phyloP scores from a whole-genome alignment of 2,113 vertebrate genomes.

The Malurus melanocephalus region DNA sequence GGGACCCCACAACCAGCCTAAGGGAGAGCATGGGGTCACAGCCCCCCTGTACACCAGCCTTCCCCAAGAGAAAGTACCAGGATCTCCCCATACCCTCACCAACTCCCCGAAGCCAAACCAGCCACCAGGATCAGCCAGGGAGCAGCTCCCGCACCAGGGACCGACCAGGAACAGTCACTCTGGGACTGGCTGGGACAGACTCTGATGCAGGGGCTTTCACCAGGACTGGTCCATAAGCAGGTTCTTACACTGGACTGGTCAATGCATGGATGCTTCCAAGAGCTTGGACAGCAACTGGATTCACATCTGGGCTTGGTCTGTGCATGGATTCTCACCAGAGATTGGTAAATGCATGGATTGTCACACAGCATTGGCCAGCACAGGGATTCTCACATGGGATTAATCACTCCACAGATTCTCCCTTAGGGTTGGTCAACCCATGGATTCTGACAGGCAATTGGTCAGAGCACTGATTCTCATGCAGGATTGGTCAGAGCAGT shows the following conservation, averaged over 20 bases:
- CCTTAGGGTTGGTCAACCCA: neutral
- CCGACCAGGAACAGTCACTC: rapidly evolving
- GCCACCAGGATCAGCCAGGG: neutral
- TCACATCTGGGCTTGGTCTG: neutral
- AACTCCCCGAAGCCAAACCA: neutral
- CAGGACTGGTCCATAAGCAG: neutral
- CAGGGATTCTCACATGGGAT: neutral
- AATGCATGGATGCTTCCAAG: neutral
- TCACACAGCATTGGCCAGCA: neutral
- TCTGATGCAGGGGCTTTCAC: neutral
- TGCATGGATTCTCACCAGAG: neutral
- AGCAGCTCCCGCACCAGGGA: neutral
- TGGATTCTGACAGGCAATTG: neutral
- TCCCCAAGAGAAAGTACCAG: no score
- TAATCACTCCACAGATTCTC: neutral
- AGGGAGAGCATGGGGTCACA: neutral
- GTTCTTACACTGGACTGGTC: neutral
- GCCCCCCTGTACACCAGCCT: neutral
- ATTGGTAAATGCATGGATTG: neutral
- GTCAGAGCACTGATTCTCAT: neutral
- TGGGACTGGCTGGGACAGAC: neutral
- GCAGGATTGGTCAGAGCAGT: neutral
- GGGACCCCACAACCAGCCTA: neutral
- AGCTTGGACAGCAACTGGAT: neutral
- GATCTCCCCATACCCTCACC: rapidly evolving